Evolutionary conservation across 2,113 vertebrate species (phyloP), one percentile per base, ranked within the genome.

Genomic region (Microcebus murinus): DNA sequence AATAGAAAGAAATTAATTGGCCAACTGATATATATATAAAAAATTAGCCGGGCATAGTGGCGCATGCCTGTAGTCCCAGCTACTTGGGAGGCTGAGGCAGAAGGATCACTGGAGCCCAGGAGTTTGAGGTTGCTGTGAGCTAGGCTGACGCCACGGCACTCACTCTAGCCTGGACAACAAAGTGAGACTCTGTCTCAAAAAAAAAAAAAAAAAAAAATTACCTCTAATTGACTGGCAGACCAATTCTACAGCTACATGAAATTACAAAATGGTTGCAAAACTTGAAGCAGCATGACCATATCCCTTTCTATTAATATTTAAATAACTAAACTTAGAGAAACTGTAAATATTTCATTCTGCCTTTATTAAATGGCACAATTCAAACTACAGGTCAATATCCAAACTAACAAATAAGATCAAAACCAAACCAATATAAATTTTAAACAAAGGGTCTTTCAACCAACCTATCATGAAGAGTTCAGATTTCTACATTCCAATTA

Each of bases 391-490:
- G 31, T 87, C 59, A 92, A 97, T 31, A 90, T 81, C 77, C 48
- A 95, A 77, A 96, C 13, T 76, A 70, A 84, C 29, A 92, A 96
- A 59, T 96, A 82, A 87, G 76, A 95, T 76, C 3, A 95, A 63
- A 85, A 96, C 36, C 95, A 97, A 96, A 85, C 17, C n/a, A 93
- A 71, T 27, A 57, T 52, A 65, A 73, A 86, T 90, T 96, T 85
- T 96, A 89, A 86, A 96, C 50, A 92, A 93, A 96, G 34, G n/a
- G 17, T 48, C 96, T 27, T 82, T 68, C 34, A 85, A 91, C n/a
- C 55, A 87, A 83, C 29, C 34, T 86, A 34, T 15, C 34, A 34
- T 10, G 15, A 77, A 89, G 5, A 92, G 29, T 80, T 81, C 36
- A 68, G 13, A 92, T 86, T 83, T 91, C 82, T 57, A 90, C 48